These are phyloP conservation scores for Acanthiza pusilla DNA, from an alignment of 2,797 vertebrate genomes.

Conservation along the genomic window DNA sequence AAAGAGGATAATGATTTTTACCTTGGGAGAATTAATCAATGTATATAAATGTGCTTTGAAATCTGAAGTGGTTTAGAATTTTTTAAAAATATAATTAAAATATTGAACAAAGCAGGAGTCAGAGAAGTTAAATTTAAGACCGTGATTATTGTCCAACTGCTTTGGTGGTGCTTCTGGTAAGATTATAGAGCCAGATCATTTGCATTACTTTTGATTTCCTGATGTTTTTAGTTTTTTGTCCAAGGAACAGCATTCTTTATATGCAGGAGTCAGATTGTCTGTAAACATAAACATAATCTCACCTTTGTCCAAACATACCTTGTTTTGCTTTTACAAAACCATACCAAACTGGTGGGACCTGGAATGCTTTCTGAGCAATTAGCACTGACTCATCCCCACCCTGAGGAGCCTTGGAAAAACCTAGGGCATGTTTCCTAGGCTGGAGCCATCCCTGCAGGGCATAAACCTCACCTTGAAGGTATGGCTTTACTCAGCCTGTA, in stretches of 20 bases:
- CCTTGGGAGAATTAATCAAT: not conserved
- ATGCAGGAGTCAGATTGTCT: constrained; percentile 16
- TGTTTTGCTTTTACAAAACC: not conserved
- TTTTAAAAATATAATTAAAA: not conserved
- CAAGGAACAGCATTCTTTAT: not conserved
- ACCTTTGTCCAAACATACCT: not conserved
- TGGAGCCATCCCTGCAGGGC: not conserved
- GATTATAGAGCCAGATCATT: not conserved
- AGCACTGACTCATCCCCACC: not conserved
- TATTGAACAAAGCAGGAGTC: not conserved
- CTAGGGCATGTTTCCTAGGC: not conserved
- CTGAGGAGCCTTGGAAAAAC: not conserved
- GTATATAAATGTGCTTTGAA: not conserved
- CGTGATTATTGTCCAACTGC: not conserved
- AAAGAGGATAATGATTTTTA: not conserved
- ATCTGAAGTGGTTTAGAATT: not conserved
- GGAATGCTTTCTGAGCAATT: not conserved
- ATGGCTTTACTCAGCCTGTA: not conserved
- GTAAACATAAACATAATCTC: constrained; percentile 23
- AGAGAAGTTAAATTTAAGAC: not conserved
- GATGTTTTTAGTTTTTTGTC: not conserved
- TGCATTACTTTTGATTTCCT: constrained; percentile 5
- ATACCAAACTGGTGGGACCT: not conserved
- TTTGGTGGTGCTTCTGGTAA: not conserved
- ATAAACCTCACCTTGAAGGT: not conserved